Conservation (phyloP, 2,113 vertebrate genomes). For the Xiphorhynchus elegans region DNA sequence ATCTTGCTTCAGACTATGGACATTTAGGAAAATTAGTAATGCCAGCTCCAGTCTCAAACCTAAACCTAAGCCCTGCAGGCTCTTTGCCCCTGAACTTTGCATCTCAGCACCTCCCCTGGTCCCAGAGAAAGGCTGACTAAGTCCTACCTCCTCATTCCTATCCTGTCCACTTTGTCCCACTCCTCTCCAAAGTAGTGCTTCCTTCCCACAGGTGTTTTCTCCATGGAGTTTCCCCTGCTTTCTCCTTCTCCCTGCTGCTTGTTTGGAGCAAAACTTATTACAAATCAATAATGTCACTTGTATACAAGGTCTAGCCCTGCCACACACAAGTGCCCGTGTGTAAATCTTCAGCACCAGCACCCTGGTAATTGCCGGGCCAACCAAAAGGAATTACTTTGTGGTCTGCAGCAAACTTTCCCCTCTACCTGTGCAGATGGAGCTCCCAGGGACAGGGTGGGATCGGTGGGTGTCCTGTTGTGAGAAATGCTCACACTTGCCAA, state of each 20-base stretch:
- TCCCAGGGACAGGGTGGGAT: too few relatives aligned
- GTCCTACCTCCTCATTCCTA: neutral
- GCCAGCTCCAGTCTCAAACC: neutral
- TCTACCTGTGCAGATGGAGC: too few relatives aligned
- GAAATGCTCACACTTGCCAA: too few relatives aligned
- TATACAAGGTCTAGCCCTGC: constrained; percentile 41
- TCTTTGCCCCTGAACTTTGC: neutral
- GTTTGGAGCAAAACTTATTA: constrained; percentile 66
- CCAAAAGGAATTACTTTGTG: too few relatives aligned
- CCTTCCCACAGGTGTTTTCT: neutral
- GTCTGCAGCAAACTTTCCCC: too few relatives aligned
- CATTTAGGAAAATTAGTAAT: neutral
- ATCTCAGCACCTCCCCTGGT: neutral
- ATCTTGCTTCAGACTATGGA: neutral
- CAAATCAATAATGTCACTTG: constrained; percentile 67
- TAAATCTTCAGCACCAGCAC: too few relatives aligned
- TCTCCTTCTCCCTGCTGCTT: neutral
- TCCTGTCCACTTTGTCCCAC: neutral
- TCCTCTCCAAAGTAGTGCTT: neutral
- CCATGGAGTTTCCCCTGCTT: neutral
- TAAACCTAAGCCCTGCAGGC: neutral
- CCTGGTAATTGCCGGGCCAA: too few relatives aligned
- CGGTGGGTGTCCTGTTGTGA: too few relatives aligned
- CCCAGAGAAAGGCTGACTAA: neutral
- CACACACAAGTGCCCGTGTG: too few relatives aligned